Base-by-base conservation (phyloP, 1,140 invertebrate species). In the Pemphigus obesinymphae region DNA sequence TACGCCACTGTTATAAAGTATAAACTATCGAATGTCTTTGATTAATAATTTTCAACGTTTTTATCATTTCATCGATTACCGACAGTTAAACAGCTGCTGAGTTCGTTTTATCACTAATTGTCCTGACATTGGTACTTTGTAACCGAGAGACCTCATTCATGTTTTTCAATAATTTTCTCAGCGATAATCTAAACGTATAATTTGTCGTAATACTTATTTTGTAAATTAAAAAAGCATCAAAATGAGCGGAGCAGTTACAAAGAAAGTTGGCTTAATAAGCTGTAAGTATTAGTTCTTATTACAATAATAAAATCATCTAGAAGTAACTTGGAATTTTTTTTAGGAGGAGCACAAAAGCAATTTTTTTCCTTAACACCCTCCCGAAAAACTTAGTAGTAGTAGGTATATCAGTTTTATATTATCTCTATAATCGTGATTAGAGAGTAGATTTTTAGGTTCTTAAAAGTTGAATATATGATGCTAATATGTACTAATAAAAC, bases 241-340 rank as follows among this genome's bases (percentile, higher is more conserved):
- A 63, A 80, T 80, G 76, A 80, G 76, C 5, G 53, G 76, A 4
- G n/a, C 37, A 63, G n/a, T 80, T 8, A 48, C 70, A 13, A 80
- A 80, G 37, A 78, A 34, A 58, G 6, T 40, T 15, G 1, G 34
- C 2, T 29, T 78, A 15, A 15, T 80, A 29, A 80, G 8, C 55
- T 40, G 76, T 80, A 80, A 80, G 76, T 80, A 80, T 58, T 34
- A 63, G 17, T 63, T 63, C n/a, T n/a, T n/a, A n/a, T n/a, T n/a
- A n/a, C n/a, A n/a, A n/a, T n/a, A n/a, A n/a, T n/a, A n/a, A n/a
- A n/a, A n/a, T n/a, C n/a, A n/a, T 31, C 29, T 63, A 17, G 4
- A 31, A 2, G 17, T 2, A 34, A 34, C 34, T 6, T 61, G 1
- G 17, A 55, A 58, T 58, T 1, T n/a, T n/a, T n/a, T n/a, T n/a